Conservation (phyloP, 1,140 invertebrate genomes). For the Adoxophyes honmai region DNA sequence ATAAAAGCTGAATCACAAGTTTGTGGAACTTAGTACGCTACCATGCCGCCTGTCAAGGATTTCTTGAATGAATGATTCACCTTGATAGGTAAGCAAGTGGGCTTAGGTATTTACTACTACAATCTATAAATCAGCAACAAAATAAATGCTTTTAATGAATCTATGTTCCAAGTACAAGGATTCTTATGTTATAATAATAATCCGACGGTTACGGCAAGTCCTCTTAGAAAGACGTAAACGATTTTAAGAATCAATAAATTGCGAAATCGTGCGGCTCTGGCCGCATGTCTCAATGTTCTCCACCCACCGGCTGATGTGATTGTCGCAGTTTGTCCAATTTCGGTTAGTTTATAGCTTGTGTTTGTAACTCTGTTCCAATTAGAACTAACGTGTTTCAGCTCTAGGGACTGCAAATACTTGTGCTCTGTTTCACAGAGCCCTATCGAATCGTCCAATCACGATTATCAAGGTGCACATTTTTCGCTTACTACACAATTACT, state of each 20-base stretch:
- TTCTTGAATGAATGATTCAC: slow-evolving; percentile 14
- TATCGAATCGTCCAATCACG: too few relatives aligned
- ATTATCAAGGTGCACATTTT: too few relatives aligned
- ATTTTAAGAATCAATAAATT: slow-evolving; percentile 2
- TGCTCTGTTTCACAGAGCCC: too few relatives aligned
- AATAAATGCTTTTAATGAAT: too few relatives aligned
- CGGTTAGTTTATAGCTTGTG: not conserved
- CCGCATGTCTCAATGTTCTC: slow-evolving; percentile 30
- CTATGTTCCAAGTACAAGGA: too few relatives aligned
- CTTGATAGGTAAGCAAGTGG: not conserved
- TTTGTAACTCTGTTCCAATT: too few relatives aligned
- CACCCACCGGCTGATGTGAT: slow-evolving; percentile 28
- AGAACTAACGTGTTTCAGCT: not conserved
- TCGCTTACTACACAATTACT: too few relatives aligned
- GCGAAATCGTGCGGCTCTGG: slow-evolving; percentile 8
- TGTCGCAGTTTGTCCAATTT: not conserved
- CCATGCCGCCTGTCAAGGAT: slow-evolving; percentile 7
- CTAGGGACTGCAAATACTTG: not conserved
- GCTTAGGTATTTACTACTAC: too few relatives aligned
- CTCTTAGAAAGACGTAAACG: not conserved
- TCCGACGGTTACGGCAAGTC: too few relatives aligned
- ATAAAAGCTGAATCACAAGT: not conserved
- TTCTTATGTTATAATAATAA: too few relatives aligned
- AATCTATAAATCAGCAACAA: too few relatives aligned
- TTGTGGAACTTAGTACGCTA: slow-evolving; percentile 4